Percentiles rank a stretch among this genome's conserved stretches.
These are phyloP conservation scores for Hippocampus barbouri DNA, from an alignment of 2,113 vertebrate species.

Conservation along the genomic window DNA sequence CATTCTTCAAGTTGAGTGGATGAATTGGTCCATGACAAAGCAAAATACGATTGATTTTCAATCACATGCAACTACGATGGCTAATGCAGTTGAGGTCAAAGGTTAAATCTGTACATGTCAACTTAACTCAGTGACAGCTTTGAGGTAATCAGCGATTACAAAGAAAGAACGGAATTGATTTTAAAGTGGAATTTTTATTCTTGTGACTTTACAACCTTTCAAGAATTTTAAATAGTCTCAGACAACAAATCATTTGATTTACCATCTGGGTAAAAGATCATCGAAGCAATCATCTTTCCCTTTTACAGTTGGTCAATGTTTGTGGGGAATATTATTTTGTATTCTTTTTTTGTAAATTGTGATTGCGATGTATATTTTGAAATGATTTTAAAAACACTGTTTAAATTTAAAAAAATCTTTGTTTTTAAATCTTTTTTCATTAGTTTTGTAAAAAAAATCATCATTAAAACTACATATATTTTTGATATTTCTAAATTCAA, in stretches of 20 bases:
- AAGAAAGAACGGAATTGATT: neutral
- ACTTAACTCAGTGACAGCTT: neutral
- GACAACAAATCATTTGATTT: neutral
- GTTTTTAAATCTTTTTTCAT: no score
- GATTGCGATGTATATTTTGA: no score
- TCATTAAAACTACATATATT: no score
- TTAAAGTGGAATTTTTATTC: neutral
- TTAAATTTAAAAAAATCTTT: no score
- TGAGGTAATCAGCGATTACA: neutral
- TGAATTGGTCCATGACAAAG: neutral
- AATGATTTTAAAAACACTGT: no score
- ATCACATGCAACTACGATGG: neutral
- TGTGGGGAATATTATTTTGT: no score
- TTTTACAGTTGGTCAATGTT: neutral
- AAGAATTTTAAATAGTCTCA: neutral
- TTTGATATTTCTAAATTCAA: no score
- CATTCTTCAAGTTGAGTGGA: neutral
- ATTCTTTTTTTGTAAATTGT: no score
- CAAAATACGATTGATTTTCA: neutral
- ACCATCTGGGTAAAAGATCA: neutral
- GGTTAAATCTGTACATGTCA: neutral
- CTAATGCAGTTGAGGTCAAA: neutral
- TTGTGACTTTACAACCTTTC: neutral
- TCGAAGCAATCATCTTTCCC: neutral
- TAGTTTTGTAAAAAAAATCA: no score